Percentiles rank a stretch among this genome's conserved stretches.
phyloP scores from a whole-genome alignment of 2,888 invertebrate species.

The Trypoxylon attenuatum region DNA sequence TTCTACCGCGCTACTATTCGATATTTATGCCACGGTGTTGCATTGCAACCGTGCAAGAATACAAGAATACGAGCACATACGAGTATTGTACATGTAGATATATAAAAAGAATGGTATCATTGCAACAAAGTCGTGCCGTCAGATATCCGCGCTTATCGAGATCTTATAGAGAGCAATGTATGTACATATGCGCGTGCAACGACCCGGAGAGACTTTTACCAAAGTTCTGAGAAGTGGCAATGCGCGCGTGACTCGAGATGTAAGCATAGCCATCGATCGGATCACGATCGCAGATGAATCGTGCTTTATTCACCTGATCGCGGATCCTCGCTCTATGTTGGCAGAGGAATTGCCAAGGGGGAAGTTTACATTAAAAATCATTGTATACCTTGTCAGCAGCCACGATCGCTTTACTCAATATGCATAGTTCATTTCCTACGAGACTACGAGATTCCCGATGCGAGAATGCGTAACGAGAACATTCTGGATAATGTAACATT shows the following conservation, averaged over 20 bases:
- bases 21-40: too few relatives aligned
- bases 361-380: constrained; percentile 41
- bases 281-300: constrained; percentile 23
- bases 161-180: not conserved
- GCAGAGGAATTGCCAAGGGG: constrained; percentile 35
- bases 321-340: constrained; percentile 22
- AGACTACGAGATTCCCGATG: too few relatives aligned
- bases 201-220: too few relatives aligned
- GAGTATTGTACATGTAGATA: too few relatives aligned
- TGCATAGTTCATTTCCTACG: too few relatives aligned
- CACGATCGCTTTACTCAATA: too few relatives aligned
- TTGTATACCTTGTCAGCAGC: constrained; percentile 35
- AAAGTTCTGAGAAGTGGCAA: too few relatives aligned
- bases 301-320: constrained; percentile 30
- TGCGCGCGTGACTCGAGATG: constrained; percentile 43
- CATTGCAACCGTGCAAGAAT: too few relatives aligned
- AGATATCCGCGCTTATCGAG: not conserved
- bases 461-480: too few relatives aligned
- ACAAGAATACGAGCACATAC: too few relatives aligned
- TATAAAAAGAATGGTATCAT: too few relatives aligned
- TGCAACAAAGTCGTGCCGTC: not conserved
- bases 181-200: constrained; percentile 34
- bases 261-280: constrained; percentile 42
- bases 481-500: too few relatives aligned
- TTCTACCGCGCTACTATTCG: not conserved